These are phyloP conservation scores for Dendrocincla tyrannina DNA, from an alignment of 2,797 vertebrate species.

Conservation along the genomic window DNA sequence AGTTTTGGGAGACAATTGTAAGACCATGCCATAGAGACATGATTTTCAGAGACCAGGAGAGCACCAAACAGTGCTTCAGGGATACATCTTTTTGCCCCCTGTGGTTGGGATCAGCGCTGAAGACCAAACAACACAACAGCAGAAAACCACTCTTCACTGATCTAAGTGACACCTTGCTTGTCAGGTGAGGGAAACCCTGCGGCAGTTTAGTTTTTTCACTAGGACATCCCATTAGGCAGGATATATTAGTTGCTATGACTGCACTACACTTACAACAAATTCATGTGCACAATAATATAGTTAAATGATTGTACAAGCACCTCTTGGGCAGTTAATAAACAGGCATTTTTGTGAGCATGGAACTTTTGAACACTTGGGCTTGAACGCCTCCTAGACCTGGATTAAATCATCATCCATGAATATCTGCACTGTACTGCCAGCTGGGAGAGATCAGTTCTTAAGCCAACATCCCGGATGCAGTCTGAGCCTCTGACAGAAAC, in stretches of 20 bases:
- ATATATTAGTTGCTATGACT: background rate
- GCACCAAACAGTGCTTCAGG: background rate
- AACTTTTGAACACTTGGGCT: background rate
- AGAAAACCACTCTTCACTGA: background rate
- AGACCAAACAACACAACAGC: background rate
- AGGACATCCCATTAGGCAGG: background rate
- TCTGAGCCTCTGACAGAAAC: background rate
- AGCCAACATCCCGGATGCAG: background rate
- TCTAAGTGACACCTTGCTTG: background rate
- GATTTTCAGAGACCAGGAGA: background rate
- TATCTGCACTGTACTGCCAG: background rate
- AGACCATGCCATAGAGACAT: background rate
- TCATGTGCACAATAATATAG: fast-evolving
- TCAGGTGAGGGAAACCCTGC: background rate
- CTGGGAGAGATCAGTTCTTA: background rate
- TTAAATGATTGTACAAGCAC: background rate
- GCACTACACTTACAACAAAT: background rate
- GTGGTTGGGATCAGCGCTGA: background rate
- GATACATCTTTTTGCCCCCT: fast-evolving
- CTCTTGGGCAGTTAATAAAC: background rate
- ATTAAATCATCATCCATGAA: background rate
- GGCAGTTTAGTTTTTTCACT: background rate
- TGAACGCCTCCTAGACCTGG: background rate
- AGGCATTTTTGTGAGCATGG: background rate
- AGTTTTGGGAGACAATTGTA: background rate